Conservation (phyloP, 2,113 vertebrate genomes). For the Anhinga rufa region DNA sequence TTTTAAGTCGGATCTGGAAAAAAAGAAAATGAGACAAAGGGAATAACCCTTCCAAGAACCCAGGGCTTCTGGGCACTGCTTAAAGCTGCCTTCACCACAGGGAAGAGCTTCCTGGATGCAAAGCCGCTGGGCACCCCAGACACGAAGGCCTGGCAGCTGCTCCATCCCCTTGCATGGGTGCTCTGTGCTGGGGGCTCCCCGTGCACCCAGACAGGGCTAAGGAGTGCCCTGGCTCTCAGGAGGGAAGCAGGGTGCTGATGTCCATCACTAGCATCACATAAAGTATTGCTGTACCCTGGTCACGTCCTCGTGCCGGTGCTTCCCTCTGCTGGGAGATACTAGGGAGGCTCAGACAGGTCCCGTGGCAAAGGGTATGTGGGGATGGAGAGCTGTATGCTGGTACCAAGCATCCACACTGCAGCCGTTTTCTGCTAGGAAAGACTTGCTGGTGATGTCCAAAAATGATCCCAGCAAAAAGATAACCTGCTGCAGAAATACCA, state of each 20-base stretch:
- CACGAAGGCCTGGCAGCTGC: neutral
- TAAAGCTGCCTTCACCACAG: neutral
- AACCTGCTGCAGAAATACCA: neutral
- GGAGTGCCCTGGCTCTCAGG: neutral
- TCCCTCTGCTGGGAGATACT: neutral
- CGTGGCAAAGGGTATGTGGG: neutral
- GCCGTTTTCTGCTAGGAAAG: neutral
- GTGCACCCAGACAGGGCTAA: neutral
- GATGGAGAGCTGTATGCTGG: neutral
- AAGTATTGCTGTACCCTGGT: neutral
- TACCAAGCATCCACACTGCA: neutral
- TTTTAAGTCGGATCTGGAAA: conserved; percentile 21
- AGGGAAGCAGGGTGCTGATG: neutral
- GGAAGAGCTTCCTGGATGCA: neutral
- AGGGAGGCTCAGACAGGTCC: neutral
- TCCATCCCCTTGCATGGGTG: neutral
- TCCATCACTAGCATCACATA: neutral
- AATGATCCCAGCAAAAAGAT: neutral
- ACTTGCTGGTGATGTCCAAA: neutral
- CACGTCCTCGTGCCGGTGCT: neutral
- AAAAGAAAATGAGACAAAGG: conserved; percentile 33
- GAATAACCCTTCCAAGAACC: neutral
- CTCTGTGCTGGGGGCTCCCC: neutral
- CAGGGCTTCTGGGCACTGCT: neutral
- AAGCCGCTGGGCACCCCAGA: neutral